Evolutionary conservation across 2,888 invertebrate species (phyloP), one percentile per base, ranked within the genome.

Genomic region (Marasmarcha lunaedactyla): DNA sequence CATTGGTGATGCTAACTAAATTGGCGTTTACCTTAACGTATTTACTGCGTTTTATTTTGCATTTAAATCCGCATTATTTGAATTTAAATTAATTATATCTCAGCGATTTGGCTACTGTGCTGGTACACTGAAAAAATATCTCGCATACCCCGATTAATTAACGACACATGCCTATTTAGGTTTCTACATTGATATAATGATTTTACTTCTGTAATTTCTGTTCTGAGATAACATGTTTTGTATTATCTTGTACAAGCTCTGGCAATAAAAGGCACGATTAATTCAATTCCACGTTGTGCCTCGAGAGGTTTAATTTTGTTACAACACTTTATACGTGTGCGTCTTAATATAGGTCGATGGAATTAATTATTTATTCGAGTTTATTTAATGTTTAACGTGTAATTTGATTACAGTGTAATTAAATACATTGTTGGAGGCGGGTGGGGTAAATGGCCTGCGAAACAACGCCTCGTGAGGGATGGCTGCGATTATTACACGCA

Each of bases 401-500:
- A 67, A 68, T 64, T 66, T 60, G 63, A 66, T 69, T 66, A 55
- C 51, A 54, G 55, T 59, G 62, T 76, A 71, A 76, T 76, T 73
- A 71, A 74, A 68, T 52, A 50, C 47, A 47, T 44, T 36, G 43
- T 45, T 42, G 56, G 63, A 62, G 64, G 58, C 57, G 43, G 50
- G 48, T 50, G 48, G 60, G 59, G 63, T 56, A 62, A 61, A 68
- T 61, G 60, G 57, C 48, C 60, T 55, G 62, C 61, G 63, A 63
- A 62, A 64, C 59, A 57, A 54, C 50, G 54, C 49, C 54, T 59
- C 50, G 65, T 71, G 72, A 76, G 59, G 57, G 65, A 77, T 74
- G 70, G 58, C 54, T 56, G 64, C 58, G 71, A 76, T 74, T 72
- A 79, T 74, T 71, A 62, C 72, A 63, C 63, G 63, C 70, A 72